phyloP scores from a whole-genome alignment of 2,113 vertebrate genomes.

The Coturnix japonica region DNA sequence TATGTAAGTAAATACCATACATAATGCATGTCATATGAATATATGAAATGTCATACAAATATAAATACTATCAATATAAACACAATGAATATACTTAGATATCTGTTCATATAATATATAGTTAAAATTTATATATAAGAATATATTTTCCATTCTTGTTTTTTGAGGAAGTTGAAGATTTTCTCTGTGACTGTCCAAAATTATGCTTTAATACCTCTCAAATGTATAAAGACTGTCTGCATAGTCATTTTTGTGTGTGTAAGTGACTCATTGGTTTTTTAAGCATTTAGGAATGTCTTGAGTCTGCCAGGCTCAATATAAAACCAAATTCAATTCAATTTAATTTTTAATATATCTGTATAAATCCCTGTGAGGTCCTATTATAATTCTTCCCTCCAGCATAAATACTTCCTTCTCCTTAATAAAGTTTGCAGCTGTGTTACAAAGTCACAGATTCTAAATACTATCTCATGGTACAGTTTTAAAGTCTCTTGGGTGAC shows the following conservation, averaged over 20 bases:
- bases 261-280: conserved; percentile 3
- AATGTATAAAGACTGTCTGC: neutral
- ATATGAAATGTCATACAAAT: neutral
- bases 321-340: conserved; percentile 52
- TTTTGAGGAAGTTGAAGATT: neutral
- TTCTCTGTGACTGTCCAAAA: neutral
- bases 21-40: neutral
- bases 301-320: conserved; percentile 31
- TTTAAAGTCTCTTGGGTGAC: conserved; percentile 28
- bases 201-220: neutral
- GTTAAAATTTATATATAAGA: neutral
- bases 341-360: conserved; percentile 48
- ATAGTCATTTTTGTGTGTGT: neutral
- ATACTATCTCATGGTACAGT: conserved; percentile 12
- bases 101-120: neutral
- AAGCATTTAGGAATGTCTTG: neutral
- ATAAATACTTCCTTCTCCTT: conserved; percentile 50
- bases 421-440: conserved; percentile 39
- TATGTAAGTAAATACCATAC: neutral
- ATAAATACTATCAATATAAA: neutral
- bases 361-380: conserved; percentile 48
- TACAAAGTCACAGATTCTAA: conserved; percentile 40
- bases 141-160: neutral
- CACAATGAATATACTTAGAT: neutral
- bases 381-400: conserved; percentile 49